These are phyloP conservation scores for Cephus runcator DNA, from an alignment of 2,888 invertebrate genomes.

Conservation along the genomic window DNA sequence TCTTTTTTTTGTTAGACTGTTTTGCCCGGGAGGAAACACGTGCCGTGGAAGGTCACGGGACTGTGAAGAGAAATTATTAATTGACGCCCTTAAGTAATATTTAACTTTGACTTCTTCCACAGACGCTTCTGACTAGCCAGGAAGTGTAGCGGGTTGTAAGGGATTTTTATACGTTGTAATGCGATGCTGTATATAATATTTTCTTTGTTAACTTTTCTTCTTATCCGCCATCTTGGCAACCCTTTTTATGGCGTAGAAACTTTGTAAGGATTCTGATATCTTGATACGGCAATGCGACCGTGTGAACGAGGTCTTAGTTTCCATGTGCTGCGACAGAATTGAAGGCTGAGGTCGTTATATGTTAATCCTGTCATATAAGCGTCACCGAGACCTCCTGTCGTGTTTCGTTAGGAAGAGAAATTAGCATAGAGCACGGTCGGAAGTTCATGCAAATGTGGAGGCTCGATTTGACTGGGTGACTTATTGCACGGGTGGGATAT, in stretches of 20 bases:
- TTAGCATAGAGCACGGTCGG: background rate
- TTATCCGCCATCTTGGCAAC: background rate
- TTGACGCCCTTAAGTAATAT: background rate
- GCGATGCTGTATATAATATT: background rate
- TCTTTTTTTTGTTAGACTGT: background rate
- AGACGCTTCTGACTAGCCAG: background rate
- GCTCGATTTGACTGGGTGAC: background rate
- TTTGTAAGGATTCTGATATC: background rate
- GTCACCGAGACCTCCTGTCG: background rate
- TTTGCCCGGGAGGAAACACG: background rate
- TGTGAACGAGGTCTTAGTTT: background rate
- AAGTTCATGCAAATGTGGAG: background rate
- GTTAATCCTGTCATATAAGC: background rate
- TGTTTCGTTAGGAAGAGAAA: background rate
- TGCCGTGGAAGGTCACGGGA: background rate
- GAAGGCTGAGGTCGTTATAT: background rate
- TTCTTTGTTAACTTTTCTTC: background rate
- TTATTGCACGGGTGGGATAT: background rate
- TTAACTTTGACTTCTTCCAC: background rate
- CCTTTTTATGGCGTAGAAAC: background rate
- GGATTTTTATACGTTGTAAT: background rate
- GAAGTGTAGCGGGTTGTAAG: background rate
- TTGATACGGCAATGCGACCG: background rate
- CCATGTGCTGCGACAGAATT: background rate
- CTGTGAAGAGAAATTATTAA: background rate